Base-by-base conservation (phyloP, 2,888 invertebrate species). In the Brachynemurus nebulosus region DNA sequence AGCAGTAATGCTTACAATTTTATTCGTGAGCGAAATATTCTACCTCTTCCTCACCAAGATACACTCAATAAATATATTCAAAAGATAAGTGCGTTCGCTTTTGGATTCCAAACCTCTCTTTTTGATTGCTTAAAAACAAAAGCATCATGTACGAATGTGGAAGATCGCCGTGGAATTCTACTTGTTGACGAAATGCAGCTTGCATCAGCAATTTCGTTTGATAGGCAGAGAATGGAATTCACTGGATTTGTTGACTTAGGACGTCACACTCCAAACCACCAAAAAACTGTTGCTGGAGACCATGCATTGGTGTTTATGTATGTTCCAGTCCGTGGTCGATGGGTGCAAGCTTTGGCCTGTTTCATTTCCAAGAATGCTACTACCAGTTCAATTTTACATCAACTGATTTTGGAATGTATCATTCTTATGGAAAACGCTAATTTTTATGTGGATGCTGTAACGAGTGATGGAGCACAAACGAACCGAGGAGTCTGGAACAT, bases 251-350 rank as follows among this genome's bases (percentile, higher is more conserved):
- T 47, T 3, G 48, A 53, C 41, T 42, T 55, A 3, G 53, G 55
- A 8, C 40, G 53, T 4, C 47, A 52, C 38, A 55, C 55, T 9
- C 51, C 53, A 20, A 20, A 42, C 8, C 5, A 48, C 18, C 47
- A 47, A 12, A 38, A 42, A 39, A 44, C 49, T n/a, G 33, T 35
- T 20, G 19, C 37, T 12, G 56, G 48, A 18, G 55, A 57, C 34
- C 54, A 57, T 42, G 56, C 54, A 2, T 19, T 57, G 6, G 55
- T 55, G 1, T 48, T 56, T 3, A 53, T 53, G 51, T 54, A 51
- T 42, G 51, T 53, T 42, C 53, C 54, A 9, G 52, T 54, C 18
- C 47, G 43, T 20, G 52, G 50, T 5, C 40, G 30, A 19, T 57
- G 53, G 51, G 47, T 56, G 1, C 57, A 57, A 45, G 45, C 47